Evolutionary conservation across 2,797 vertebrate species (phyloP), one percentile per base, ranked within the genome.

Genomic region (Benthosema pterotum): DNA sequence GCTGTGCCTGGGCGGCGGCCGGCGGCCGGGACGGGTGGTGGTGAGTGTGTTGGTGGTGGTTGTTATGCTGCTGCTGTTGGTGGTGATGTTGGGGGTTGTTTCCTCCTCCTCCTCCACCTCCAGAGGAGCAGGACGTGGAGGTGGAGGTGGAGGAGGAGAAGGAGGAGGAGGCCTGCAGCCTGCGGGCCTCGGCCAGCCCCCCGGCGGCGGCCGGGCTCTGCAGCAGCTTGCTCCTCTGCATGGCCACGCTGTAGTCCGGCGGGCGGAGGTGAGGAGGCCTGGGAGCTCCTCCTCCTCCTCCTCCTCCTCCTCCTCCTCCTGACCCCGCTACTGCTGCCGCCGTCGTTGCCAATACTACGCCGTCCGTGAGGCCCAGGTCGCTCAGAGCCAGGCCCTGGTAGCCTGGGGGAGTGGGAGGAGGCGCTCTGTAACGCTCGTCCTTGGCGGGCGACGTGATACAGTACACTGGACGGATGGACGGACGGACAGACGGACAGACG

Each of bases 391-490:
- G 95, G 77, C 97, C 97, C 92, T 97, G 92, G 89, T 99, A 98
- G 89, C 97, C 97, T 77, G 95, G 95, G 89, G 96, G 97, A 86
- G 96, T 97, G 81, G 97, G 97, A 87, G 97, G 97, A 74, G 96
- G 95, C 82, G 95, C 95, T 89, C 94, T 95, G 93, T 94, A 97
- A 92, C 95, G 95, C 93, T 95, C 94, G 69, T 97, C 96, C 94
- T 95, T 97, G 93, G 94, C 88, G 87, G 96, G 92, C 87, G 97
- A 97, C 70, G 97, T 99, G 90, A 98, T 92, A 95, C 97, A 99
- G 92, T 99, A 99, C 90, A 99, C 97, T 98, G 94, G 92, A 83
- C 90, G 87, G 76, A 80, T 59, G 90, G 89, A n/a, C n/a, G n/a
- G n/a, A n/a, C n/a, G n/a, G n/a, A n/a, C n/a, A n/a, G n/a, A n/a